These are phyloP conservation scores for Rhogogaster chlorosoma DNA, from an alignment of 2,888 invertebrate genomes.

Conservation along the genomic window DNA sequence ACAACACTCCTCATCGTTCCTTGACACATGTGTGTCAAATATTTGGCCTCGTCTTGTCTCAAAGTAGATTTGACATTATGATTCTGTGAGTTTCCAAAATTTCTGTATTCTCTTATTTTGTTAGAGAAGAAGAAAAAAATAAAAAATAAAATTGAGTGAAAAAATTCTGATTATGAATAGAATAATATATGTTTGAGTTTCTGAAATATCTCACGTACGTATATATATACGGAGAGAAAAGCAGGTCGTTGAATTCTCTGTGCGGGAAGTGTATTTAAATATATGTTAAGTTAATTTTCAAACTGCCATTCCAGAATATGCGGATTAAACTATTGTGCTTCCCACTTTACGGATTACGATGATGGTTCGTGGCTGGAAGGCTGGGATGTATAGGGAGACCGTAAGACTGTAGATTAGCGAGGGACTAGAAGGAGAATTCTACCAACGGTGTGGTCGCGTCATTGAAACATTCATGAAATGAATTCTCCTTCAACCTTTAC, in stretches of 20 bases:
- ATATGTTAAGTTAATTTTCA: constrained; percentile 39
- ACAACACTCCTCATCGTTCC: background rate
- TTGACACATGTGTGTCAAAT: background rate
- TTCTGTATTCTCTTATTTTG: background rate
- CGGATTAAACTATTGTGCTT: constrained; percentile 46
- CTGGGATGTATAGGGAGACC: background rate
- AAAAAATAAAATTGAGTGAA: background rate
- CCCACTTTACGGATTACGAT: constrained; percentile 47
- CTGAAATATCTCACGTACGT: background rate
- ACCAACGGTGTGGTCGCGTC: background rate
- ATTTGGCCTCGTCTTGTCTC: background rate
- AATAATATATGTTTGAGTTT: background rate
- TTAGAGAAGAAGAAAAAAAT: too few relatives aligned
- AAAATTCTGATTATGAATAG: background rate
- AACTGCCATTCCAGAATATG: constrained; percentile 22
- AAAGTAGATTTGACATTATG: background rate
- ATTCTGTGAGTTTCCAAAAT: background rate
- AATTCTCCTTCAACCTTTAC: background rate
- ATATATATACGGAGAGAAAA: background rate
- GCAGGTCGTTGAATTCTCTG: background rate
- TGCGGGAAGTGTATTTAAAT: constrained; percentile 7
- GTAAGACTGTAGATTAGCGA: constrained; percentile 37
- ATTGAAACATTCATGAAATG: constrained; percentile 32
- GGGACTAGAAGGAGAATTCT: background rate
- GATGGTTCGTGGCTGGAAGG: constrained; percentile 18